phyloP scores from a whole-genome alignment of 92 coral and sea anemone genomes.

The Montipora capitata region DNA sequence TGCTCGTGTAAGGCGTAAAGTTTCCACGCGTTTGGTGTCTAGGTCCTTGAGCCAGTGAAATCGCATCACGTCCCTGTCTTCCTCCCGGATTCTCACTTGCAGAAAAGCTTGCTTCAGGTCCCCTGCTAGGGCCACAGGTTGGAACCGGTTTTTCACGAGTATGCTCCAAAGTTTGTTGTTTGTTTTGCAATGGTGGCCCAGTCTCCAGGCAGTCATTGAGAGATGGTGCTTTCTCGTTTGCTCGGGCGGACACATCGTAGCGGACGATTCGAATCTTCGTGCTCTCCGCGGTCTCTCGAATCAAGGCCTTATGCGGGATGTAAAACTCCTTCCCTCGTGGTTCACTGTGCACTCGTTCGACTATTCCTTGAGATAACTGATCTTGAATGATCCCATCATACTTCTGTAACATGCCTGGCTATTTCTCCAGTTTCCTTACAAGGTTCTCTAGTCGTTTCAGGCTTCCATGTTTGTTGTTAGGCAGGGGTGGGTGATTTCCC shows the following conservation, averaged over 20 bases:
- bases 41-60: conserved; percentile 59
- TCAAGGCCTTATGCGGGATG: conserved; percentile 64
- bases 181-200: conserved; percentile 23
- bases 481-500: no score
- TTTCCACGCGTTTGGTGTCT: conserved; percentile 24
- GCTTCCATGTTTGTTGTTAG: no score
- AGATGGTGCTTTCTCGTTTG: no score
- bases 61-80: not conserved
- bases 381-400: conserved; percentile 19
- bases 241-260: conserved; percentile 49
- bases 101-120: no score
- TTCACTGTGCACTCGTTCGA: conserved; percentile 36
- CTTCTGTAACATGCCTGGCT: no score
- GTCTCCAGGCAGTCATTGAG: conserved; percentile 18
- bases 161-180: not conserved
- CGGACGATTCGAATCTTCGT: conserved; percentile 57
- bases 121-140: conserved; percentile 16
- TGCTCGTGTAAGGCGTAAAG: conserved; percentile 34
- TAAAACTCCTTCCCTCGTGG: conserved; percentile 38
- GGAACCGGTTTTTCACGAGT: conserved; percentile 30
- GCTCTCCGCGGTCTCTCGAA: conserved; percentile 62
- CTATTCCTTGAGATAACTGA: conserved; percentile 46
- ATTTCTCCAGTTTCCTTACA: no score
- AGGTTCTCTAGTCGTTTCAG: no score
- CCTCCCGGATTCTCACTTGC: no score